Conservation (phyloP, 2,797 vertebrate genomes). For the Syngnathus acus region DNA sequence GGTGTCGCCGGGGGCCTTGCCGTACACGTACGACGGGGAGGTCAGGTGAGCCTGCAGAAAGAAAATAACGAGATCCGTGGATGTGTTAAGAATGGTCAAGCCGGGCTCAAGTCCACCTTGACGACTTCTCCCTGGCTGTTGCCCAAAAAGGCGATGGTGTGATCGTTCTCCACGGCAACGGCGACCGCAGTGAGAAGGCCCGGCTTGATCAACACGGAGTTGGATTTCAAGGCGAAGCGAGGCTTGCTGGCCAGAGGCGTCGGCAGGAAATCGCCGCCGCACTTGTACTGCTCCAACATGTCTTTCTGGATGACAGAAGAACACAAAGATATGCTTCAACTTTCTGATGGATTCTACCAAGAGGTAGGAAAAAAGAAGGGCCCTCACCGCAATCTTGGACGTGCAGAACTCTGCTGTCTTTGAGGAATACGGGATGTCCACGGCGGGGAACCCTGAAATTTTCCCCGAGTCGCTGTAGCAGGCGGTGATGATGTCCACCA, state of each 20-base stretch:
- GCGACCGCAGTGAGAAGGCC: conserved; percentile 78
- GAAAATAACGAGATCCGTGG: conserved; percentile 1
- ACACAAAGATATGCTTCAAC: neutral
- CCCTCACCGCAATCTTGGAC: conserved; percentile 42
- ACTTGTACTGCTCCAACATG: conserved; percentile 47
- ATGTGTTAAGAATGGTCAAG: neutral
- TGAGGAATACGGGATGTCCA: conserved; percentile 82
- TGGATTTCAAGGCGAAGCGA: conserved; percentile 57
- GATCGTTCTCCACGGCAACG: conserved; percentile 79
- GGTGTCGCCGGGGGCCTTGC: conserved; percentile 65
- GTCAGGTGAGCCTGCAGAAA: conserved; percentile 75
- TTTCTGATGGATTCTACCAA: too few species aligned
- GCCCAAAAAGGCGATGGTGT: conserved; percentile 86
- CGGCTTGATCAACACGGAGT: conserved; percentile 51
- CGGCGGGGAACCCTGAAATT: conserved; percentile 51
- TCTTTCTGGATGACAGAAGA: conserved; percentile 54
- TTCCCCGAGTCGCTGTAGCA: conserved; percentile 76
- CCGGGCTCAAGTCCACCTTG: conserved; percentile 70
- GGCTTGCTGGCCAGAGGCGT: conserved; percentile 86
- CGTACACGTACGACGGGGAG: conserved; percentile 64
- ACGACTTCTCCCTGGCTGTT: conserved; percentile 80
- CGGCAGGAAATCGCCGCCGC: conserved; percentile 73
- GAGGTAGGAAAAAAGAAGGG: neutral
- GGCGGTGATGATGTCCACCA: conserved; percentile 75
- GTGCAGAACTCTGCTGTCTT: conserved; percentile 52